A percentile compares a stretch with the other conserved stretches of the same genome.
Conservation (phyloP, 1,140 invertebrate species). For the Macrostomum lignano region DNA sequence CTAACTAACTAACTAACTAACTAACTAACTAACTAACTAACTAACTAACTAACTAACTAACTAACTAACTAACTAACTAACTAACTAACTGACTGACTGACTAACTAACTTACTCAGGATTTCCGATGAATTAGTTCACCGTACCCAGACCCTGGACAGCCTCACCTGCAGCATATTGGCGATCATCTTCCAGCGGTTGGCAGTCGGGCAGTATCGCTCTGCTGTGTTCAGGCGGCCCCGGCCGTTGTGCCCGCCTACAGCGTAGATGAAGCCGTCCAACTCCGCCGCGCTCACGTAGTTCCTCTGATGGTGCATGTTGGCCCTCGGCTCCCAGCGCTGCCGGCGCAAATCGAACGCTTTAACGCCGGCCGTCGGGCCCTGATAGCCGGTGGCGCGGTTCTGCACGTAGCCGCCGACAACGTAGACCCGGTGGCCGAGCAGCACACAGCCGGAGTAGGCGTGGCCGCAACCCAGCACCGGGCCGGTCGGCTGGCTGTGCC, state of each 20-base stretch:
- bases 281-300: constrained; percentile 36
- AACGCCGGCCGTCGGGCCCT: constrained; percentile 4
- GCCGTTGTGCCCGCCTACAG: constrained; percentile 30
- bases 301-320: constrained; percentile 7
- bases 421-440: constrained; percentile 8
- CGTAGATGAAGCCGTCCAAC: constrained; percentile 44
- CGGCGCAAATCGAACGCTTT: constrained; percentile 6
- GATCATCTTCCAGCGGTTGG: constrained; percentile 37
- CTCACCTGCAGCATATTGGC: constrained; percentile 30
- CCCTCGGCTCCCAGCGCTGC: constrained; percentile 6
- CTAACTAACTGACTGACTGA: too few relatives aligned
- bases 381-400: constrained; percentile 4
- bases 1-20: too few relatives aligned
- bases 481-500: too few relatives aligned
- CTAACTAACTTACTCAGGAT: too few relatives aligned
- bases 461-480: constrained; percentile 3
- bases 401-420: constrained; percentile 9
- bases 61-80: too few relatives aligned
- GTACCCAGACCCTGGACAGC: too few relatives aligned
- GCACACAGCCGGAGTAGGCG: constrained; percentile 8
- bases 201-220: constrained; percentile 9
- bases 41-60: too few relatives aligned
- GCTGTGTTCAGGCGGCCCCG: neutral
- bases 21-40: too few relatives aligned
- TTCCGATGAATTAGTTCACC: too few relatives aligned